Evolutionary conservation across 2,797 vertebrate species (phyloP).

Genomic region (Gobio occitaniae): DNA sequence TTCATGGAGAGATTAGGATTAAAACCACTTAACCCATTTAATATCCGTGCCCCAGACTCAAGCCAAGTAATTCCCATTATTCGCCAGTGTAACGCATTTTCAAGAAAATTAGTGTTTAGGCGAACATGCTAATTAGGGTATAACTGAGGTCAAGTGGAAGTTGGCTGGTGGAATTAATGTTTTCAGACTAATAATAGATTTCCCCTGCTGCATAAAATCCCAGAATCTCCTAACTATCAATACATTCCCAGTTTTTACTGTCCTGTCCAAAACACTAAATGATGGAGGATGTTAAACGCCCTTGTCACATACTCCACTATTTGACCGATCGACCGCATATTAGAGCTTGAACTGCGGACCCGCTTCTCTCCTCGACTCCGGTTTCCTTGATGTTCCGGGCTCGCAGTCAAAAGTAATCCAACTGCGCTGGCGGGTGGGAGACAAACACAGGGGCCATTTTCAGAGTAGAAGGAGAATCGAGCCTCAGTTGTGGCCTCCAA

Average conservation of each 20-base stretch:
- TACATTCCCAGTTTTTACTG: neutral
- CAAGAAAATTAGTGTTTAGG: slow-evolving; percentile 35
- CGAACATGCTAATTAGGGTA: slow-evolving; percentile 29
- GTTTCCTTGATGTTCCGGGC: slow-evolving; percentile 12
- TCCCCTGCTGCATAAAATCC: neutral
- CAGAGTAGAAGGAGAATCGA: slow-evolving; percentile 38
- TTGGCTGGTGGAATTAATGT: slow-evolving; percentile 5
- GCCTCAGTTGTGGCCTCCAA: slow-evolving; percentile 40
- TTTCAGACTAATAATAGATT: slow-evolving; percentile 11
- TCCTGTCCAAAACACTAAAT: neutral
- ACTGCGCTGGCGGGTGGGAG: slow-evolving; percentile 32
- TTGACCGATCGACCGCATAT: neutral
- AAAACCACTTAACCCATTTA: slow-evolving; percentile 59
- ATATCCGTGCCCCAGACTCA: slow-evolving; percentile 42
- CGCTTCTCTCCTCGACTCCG: neutral
- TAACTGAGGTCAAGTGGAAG: slow-evolving; percentile 31
- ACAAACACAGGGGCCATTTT: slow-evolving; percentile 47
- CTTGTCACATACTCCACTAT: neutral
- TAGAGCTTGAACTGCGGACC: neutral
- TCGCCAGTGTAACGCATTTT: slow-evolving; percentile 33
- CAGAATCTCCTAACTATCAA: slow-evolving; percentile 1
- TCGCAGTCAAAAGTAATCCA: neutral
- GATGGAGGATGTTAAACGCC: neutral
- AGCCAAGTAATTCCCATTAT: slow-evolving; percentile 50
- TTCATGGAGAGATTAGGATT: slow-evolving; percentile 63